Conservation (phyloP, 2,113 vertebrate genomes). For the Onychostoma macrolepis region DNA sequence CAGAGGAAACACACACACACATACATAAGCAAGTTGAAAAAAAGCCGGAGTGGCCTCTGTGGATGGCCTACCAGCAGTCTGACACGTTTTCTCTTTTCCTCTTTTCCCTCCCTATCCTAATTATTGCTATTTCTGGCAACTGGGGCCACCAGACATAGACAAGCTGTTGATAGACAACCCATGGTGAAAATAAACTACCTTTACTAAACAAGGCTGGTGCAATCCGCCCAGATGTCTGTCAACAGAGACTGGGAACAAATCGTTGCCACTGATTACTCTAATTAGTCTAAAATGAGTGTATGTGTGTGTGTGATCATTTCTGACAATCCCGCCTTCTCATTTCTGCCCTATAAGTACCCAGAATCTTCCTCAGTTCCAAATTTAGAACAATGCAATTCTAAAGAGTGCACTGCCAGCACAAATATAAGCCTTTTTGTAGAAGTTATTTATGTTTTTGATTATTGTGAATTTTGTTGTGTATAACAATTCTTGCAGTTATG, state of each 20-base stretch:
- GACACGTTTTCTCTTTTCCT: constrained; percentile 81
- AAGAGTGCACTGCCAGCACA: constrained; percentile 15
- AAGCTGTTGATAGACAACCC: constrained; percentile 72
- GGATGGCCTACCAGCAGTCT: constrained; percentile 63
- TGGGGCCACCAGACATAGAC: constrained; percentile 73
- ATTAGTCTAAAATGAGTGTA: constrained; percentile 62
- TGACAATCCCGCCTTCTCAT: constrained; percentile 59
- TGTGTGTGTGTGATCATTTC: constrained; percentile 41
- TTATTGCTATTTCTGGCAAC: constrained; percentile 74
- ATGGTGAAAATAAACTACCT: constrained; percentile 72
- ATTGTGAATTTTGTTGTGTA: not conserved
- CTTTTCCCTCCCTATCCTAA: constrained; percentile 75
- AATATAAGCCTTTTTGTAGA: not conserved
- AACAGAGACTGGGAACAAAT: constrained; percentile 71
- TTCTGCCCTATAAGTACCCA: constrained; percentile 73
- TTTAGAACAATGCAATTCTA: constrained; percentile 62
- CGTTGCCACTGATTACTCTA: constrained; percentile 71
- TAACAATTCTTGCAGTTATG: not conserved
- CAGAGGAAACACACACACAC: constrained; percentile 47
- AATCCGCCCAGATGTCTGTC: constrained; percentile 64
- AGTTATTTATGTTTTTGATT: not conserved
- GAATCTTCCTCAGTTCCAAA: constrained; percentile 62
- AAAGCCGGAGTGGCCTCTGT: constrained; percentile 53
- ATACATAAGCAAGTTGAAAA: constrained; percentile 55
- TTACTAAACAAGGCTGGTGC: constrained; percentile 47